Conservation (phyloP, 2,888 invertebrate species). For the Luperina nickerlii region DNA sequence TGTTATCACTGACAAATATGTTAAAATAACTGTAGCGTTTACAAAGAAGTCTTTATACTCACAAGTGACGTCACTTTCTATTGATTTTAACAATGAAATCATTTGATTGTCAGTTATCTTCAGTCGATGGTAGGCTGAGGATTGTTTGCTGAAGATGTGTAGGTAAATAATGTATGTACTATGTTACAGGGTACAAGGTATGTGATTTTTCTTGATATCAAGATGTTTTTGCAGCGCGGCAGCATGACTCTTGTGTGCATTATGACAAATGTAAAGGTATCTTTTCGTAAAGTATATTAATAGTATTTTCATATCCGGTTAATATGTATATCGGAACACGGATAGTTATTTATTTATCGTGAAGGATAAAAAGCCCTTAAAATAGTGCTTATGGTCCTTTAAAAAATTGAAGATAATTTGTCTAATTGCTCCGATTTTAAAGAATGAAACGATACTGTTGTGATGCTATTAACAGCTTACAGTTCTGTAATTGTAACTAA, state of each 20-base stretch:
- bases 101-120: slow-evolving; percentile 44
- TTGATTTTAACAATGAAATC: slow-evolving; percentile 60
- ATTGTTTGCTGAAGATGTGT: slow-evolving; percentile 36
- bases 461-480: no score
- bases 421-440: background rate
- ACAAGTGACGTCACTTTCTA: slow-evolving; percentile 33
- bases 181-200: background rate
- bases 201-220: background rate
- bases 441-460: no score
- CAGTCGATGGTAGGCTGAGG: slow-evolving; percentile 59
- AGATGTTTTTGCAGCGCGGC: background rate
- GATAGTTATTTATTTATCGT: background rate
- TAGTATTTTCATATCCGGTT: background rate
- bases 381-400: no score
- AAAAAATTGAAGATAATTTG: background rate
- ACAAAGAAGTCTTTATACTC: slow-evolving; percentile 39
- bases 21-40: slow-evolving; percentile 48
- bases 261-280: background rate
- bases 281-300: background rate
- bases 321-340: background rate
- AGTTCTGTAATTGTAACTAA: no score
- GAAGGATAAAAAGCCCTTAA: background rate
- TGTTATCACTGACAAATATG: slow-evolving; percentile 60
- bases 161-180: slow-evolving; percentile 19
- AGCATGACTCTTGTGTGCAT: background rate